Base-by-base conservation (phyloP, 2,888 invertebrate species). In the Gryllus longicercus region DNA sequence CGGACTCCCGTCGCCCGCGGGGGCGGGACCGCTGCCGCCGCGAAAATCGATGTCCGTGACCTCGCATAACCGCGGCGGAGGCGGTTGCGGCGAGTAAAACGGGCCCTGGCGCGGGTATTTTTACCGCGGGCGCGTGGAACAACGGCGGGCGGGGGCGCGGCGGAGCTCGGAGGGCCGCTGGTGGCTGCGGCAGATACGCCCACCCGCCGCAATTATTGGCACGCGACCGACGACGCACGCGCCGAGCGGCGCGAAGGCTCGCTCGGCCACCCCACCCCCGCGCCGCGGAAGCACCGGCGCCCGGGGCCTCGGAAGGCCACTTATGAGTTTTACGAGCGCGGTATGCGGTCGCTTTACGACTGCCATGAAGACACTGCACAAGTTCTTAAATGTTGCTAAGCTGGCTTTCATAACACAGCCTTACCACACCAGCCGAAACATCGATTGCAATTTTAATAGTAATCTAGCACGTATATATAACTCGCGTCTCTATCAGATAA, bases 51-150 rank as follows among this genome's bases (percentile, higher is more conserved):
- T 63, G 63, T 63, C 63, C 63, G 63, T 63, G 63, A 63, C 63
- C 63, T 63, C 63, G 63, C 63, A 63, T 63, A 63, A 63, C 63
- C 63, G 63, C 63, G 63, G 14, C 63, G 63, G 63, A 14, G 63
- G 63, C 63, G 16, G 63, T n/a, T 14, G 14, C 63, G 63, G 63
- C 63, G 63, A n/a, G 63, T 63, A 63, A 63, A 63, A 63, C 63
- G n/a, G n/a, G 63, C 63, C 16, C 63, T 18, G n/a, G 63, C 63
- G n/a, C 38, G 63, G n/a, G 63, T 63, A 63, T 63, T 63, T 63
- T 63, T 63, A 63, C n/a, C 63, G 63, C n/a, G 16, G n/a, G 16
- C 63, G 63, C 63, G n/a, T n/a, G 63, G 63, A 18, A 38, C 38
- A 38, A 38, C 38, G 38, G 38, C 38, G 38, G 4, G 63, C 5